These are phyloP conservation scores for Lithosia quadra DNA, from an alignment of 2,888 invertebrate genomes.

Conservation along the genomic window DNA sequence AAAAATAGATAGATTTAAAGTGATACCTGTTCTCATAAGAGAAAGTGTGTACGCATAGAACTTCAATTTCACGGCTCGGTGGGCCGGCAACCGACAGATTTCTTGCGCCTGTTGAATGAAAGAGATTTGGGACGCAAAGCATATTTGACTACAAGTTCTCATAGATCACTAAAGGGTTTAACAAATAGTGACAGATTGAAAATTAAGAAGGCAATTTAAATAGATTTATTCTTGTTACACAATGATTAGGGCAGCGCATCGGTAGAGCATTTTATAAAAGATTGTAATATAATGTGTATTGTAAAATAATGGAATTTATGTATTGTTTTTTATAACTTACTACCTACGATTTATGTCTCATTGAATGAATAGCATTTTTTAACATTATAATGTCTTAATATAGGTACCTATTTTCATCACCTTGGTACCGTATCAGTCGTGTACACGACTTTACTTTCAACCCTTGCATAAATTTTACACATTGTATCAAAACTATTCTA, in stretches of 20 bases:
- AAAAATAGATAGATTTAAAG: conserved; percentile 1
- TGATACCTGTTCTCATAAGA: conserved; percentile 9
- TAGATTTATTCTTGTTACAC: background rate
- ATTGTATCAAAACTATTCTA: background rate
- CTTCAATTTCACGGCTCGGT: conserved; percentile 32
- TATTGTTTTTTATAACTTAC: no score
- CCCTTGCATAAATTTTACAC: no score
- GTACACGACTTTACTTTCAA: no score
- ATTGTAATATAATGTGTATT: no score
- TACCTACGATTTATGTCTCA: no score
- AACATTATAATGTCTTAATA: no score
- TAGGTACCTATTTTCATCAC: no score
- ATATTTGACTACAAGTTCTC: conserved; percentile 2
- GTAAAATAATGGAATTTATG: no score
- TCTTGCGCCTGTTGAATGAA: background rate
- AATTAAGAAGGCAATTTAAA: background rate
- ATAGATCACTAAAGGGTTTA: background rate
- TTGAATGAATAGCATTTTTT: no score
- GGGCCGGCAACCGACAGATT: conserved; percentile 22
- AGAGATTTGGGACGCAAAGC: background rate
- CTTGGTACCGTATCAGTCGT: no score
- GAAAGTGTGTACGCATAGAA: conserved; percentile 22
- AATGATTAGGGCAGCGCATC: background rate
- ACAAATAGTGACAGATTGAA: background rate
- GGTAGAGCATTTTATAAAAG: no score